phyloP scores from a whole-genome alignment of 2,888 invertebrate genomes.

The Trichopoda pennipes region DNA sequence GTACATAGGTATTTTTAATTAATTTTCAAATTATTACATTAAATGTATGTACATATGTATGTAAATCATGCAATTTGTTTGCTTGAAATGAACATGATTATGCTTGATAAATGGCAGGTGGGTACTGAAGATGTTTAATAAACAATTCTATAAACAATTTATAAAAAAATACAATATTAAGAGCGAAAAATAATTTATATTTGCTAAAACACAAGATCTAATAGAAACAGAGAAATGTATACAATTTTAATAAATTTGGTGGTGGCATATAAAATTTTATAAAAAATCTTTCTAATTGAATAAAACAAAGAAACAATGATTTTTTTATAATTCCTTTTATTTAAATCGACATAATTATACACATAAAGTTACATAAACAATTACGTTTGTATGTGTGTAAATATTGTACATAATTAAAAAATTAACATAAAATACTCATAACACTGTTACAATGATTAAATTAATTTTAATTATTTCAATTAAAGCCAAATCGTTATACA shows the following conservation, averaged over 20 bases:
- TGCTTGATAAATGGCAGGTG: conserved; percentile 2
- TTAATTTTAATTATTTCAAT: no score
- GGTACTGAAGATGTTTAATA: conserved; percentile 32
- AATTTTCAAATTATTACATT: conserved; percentile 1
- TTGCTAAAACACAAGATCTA: conserved; percentile 21
- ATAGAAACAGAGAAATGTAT: conserved; percentile 33
- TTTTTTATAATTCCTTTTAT: conserved; percentile 58
- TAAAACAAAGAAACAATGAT: conserved; percentile 42
- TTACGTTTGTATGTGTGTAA: conserved; percentile 27
- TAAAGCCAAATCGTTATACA: neutral
- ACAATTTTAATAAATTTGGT: conserved; percentile 36
- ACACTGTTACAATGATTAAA: no score
- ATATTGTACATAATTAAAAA: conserved; percentile 49
- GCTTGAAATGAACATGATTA: conserved; percentile 21
- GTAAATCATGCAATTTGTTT: conserved; percentile 40
- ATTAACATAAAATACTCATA: conserved; percentile 41
- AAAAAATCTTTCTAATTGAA: conserved; percentile 10
- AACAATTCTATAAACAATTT: neutral
- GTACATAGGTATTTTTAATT: neutral
- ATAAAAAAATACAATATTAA: conserved; percentile 34
- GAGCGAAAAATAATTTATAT: conserved; percentile 25
- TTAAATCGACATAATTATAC: conserved; percentile 6
- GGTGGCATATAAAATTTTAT: neutral
- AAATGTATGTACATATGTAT: neutral
- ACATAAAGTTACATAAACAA: neutral